Percentiles rank a stretch among this genome's conserved stretches.
phyloP scores from a whole-genome alignment of 2,113 vertebrate species.

The Hippolais icterina region DNA sequence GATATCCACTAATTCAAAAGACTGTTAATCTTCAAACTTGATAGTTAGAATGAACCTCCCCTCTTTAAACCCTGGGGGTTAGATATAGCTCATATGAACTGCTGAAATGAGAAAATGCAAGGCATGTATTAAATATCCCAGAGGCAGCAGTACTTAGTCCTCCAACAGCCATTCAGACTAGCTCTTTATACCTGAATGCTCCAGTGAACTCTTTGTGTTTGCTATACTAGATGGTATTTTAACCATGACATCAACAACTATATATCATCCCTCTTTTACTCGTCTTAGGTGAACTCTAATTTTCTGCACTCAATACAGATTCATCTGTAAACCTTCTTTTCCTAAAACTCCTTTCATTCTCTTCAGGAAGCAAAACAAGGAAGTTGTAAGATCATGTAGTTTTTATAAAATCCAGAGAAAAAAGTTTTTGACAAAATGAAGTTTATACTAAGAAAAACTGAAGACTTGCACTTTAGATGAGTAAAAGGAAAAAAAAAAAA shows the following conservation, averaged over 20 bases:
- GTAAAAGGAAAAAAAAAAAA: background rate
- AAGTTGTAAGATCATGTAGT: background rate
- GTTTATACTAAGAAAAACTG: background rate
- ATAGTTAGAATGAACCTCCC: conserved; percentile 54
- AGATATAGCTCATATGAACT: conserved; percentile 54
- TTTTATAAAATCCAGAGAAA: background rate
- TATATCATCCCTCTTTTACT: conserved; percentile 27
- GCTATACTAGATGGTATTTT: conserved; percentile 31
- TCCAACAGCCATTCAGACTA: conserved; percentile 48
- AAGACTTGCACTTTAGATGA: background rate
- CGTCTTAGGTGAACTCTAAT: background rate
- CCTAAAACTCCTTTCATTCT: background rate
- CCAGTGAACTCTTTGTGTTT: conserved; percentile 57
- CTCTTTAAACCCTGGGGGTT: conserved; percentile 51
- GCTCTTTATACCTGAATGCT: conserved; percentile 62
- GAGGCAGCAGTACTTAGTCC: conserved; percentile 53
- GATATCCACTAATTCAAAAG: conserved; percentile 57
- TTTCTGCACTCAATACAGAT: background rate
- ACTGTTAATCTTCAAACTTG: conserved; percentile 67
- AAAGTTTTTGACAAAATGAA: background rate
- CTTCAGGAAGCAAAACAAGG: background rate
- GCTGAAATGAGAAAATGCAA: conserved; percentile 65
- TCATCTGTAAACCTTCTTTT: background rate
- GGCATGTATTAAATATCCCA: conserved; percentile 69
- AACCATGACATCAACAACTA: conserved; percentile 50